phyloP scores from a whole-genome alignment of 2,113 vertebrate genomes.

The Upupa epops region DNA sequence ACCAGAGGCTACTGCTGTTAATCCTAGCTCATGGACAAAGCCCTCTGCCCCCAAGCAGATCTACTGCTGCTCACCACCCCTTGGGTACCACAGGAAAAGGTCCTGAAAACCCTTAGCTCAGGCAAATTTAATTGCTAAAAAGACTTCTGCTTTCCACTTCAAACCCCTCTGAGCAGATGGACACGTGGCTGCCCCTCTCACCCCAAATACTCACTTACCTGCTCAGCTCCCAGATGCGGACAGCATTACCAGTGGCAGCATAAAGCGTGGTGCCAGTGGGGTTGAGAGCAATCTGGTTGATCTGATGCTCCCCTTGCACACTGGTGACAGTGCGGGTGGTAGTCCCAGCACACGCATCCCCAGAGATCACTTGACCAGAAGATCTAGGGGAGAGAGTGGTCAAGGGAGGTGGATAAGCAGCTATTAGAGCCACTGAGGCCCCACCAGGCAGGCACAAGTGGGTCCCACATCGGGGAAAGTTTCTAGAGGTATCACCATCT shows the following conservation, averaged over 20 bases:
- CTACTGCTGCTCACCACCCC: not conserved
- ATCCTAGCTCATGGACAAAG: not conserved
- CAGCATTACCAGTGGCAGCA: slow-evolving; percentile 87
- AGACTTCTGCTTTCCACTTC: not conserved
- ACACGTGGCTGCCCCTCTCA: fast-evolving
- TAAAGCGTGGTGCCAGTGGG: slow-evolving; percentile 87
- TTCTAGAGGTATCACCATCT: fast-evolving
- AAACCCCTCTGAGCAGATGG: not conserved
- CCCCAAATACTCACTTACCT: slow-evolving; percentile 72
- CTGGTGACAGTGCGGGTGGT: slow-evolving; percentile 86
- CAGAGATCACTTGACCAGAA: slow-evolving; percentile 91
- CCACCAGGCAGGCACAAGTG: not conserved
- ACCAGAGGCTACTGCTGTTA: not conserved
- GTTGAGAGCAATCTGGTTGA: slow-evolving; percentile 96
- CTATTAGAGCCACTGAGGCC: not conserved
- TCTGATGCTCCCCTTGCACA: slow-evolving; percentile 91
- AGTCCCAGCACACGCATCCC: slow-evolving; percentile 86
- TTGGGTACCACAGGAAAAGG: fast-evolving
- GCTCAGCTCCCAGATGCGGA: slow-evolving; percentile 94
- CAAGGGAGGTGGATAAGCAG: not conserved
- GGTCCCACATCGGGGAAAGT: not conserved
- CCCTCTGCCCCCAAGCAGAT: not conserved
- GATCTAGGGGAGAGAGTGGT: slow-evolving; percentile 72
- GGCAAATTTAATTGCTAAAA: not conserved
- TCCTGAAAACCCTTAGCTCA: not conserved